These are phyloP conservation scores for Gymnothorax javanicus DNA, from an alignment of 2,797 vertebrate species.

Conservation along the genomic window DNA sequence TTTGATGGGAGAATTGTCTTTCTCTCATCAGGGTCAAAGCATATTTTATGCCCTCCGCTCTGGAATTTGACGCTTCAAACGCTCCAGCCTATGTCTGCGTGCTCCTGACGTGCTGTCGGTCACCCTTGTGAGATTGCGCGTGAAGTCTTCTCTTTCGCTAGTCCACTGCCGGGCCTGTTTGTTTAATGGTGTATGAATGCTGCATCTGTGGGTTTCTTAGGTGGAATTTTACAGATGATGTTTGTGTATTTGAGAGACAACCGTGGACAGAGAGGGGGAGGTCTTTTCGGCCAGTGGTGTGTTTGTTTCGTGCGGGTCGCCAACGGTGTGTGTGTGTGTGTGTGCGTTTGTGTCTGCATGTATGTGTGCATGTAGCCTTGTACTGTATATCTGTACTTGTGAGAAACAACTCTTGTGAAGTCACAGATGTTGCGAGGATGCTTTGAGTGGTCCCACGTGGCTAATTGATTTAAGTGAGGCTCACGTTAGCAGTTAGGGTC, in stretches of 20 bases:
- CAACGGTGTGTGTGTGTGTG: background rate
- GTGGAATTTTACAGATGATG: background rate
- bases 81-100: slow-evolving; percentile 26
- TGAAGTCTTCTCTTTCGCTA: background rate
- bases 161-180: background rate
- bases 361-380: background rate
- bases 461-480: no score
- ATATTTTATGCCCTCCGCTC: slow-evolving; percentile 7
- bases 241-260: background rate
- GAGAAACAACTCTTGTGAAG: no score
- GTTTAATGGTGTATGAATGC: background rate
- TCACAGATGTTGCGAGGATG: no score
- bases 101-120: background rate
- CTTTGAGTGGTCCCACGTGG: no score
- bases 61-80: slow-evolving; percentile 7
- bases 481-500: no score
- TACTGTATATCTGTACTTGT: background rate
- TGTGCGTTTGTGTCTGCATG: background rate
- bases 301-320: background rate
- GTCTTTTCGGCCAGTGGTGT: background rate
- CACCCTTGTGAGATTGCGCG: background rate
- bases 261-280: background rate
- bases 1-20: background rate
- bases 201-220: slow-evolving; percentile 8
- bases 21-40: background rate